Evolutionary conservation across 2,797 vertebrate genomes (phyloP).

Genomic region (Anolis apletophallus): DNA sequence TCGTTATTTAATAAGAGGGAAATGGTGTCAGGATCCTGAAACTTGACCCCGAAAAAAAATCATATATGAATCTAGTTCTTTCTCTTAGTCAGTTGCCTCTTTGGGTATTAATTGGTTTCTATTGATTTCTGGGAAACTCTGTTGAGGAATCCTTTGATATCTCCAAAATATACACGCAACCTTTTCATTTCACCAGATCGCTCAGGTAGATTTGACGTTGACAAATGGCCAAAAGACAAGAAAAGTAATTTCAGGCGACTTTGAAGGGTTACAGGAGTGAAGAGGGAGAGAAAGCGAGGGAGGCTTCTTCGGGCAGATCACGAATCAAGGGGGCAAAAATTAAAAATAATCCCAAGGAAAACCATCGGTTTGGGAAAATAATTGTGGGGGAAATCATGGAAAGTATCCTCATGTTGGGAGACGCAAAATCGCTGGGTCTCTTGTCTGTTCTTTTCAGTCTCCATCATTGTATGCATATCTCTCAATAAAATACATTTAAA

Average conservation of each 20-base stretch:
- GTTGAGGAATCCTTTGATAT: slow-evolving; percentile 46
- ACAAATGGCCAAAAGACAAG: slow-evolving; percentile 81
- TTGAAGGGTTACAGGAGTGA: slow-evolving; percentile 70
- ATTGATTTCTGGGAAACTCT: slow-evolving; percentile 62
- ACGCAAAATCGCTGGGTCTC: background rate
- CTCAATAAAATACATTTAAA: background rate
- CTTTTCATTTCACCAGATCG: slow-evolving; percentile 79
- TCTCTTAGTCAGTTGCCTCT: slow-evolving; percentile 31
- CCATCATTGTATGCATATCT: background rate
- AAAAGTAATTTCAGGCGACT: slow-evolving; percentile 84
- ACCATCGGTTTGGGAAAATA: background rate
- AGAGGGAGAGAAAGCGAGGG: background rate
- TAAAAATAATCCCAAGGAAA: slow-evolving; percentile 8
- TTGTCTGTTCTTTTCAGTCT: background rate
- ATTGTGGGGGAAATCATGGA: background rate
- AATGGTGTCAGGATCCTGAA: slow-evolving; percentile 8
- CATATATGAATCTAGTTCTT: slow-evolving; percentile 46
- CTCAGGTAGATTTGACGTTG: slow-evolving; percentile 81
- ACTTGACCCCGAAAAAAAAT: slow-evolving; percentile 31
- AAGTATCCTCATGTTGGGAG: background rate
- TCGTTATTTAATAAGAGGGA: background rate
- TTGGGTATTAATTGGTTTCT: slow-evolving; percentile 56
- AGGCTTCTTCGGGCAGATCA: background rate
- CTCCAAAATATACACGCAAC: slow-evolving; percentile 72
- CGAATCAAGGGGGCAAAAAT: background rate